Percentiles rank a stretch among this genome's conserved stretches.
Evolutionary conservation across 2,888 invertebrate genomes (phyloP).

Genomic region (Geophilus truncorum): DNA sequence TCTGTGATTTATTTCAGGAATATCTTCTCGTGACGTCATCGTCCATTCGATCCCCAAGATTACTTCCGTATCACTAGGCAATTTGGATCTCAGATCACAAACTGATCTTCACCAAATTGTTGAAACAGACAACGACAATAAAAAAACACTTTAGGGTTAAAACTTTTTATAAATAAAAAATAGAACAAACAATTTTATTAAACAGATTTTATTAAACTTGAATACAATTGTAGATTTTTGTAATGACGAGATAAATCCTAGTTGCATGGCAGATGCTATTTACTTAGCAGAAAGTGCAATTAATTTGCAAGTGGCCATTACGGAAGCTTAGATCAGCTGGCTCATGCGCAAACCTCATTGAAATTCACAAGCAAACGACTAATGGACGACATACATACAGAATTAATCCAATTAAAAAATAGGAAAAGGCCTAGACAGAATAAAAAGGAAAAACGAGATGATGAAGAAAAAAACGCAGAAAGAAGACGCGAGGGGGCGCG

Average conservation of each 20-base stretch:
- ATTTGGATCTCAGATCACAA: no score
- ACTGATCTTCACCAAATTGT: no score
- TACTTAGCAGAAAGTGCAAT: not conserved
- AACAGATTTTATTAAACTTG: no score
- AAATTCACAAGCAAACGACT: slow-evolving; percentile 12
- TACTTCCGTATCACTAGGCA: no score
- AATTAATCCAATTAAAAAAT: slow-evolving; percentile 6
- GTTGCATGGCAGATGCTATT: not conserved
- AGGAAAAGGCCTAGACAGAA: not conserved
- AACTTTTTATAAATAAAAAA: not conserved
- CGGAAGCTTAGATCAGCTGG: not conserved
- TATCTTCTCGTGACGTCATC: no score
- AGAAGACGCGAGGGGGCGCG: slow-evolving; percentile 1
- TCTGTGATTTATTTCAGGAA: no score
- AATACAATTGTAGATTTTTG: no score
- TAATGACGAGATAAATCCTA: no score
- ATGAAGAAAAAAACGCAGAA: not conserved
- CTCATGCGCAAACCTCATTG: not conserved
- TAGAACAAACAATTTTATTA: not conserved
- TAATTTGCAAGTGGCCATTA: slow-evolving; percentile 1
- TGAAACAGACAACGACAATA: no score
- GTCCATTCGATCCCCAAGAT: no score
- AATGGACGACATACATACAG: not conserved
- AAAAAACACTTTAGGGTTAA: no score
- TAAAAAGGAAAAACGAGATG: not conserved